Evolutionary conservation across 2,797 vertebrate genomes (phyloP), one percentile per base, ranked within the genome.

Genomic region (Pangasius larnaudii): DNA sequence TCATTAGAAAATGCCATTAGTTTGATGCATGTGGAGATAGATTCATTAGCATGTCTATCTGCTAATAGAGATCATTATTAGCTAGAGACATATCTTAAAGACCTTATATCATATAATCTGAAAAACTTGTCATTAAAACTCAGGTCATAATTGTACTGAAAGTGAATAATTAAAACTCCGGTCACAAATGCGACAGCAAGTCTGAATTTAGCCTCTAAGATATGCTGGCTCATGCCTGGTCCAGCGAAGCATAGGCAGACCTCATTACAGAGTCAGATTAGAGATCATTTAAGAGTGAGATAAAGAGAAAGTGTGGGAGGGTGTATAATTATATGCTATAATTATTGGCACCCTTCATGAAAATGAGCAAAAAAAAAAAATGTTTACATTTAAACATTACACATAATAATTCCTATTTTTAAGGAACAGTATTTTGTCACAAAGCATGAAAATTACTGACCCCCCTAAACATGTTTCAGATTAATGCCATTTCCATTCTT

Each of bases 311-410:
- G 58, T 67, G 83, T 84, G 19, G 33, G 65, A 69, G 61, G 67
- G 80, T 86, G 83, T 87, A 65, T 46, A 65, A 83, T 81, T 80
- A 39, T 53, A 80, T 58, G 53, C 4, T 33, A 24, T 59, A 80
- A 80, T 49, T 65, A 67, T 19, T 82, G 27, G 27, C 27, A 82
- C 59, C 24, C 79, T 46, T 61, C 14, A 30, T 46, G 49, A 90
- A 91, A 93, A 93, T 93, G 93, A 92, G 92, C 92, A 36, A 36
- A 91, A 92, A 91, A 24, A 24, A 6, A 49, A 24, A 13, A 39
- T 59, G 39, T 36, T 39, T 39, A 27, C 0, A 7, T 59, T 33
- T 58, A 58, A 36, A 39, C 19, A 36, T 58, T 77, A 27, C 22
- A 71, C 1, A 14, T 5, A 49, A 53, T 53, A 53, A 11, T 36